Base-by-base conservation (phyloP, 2,888 invertebrate species). In the Acheta domesticus region DNA sequence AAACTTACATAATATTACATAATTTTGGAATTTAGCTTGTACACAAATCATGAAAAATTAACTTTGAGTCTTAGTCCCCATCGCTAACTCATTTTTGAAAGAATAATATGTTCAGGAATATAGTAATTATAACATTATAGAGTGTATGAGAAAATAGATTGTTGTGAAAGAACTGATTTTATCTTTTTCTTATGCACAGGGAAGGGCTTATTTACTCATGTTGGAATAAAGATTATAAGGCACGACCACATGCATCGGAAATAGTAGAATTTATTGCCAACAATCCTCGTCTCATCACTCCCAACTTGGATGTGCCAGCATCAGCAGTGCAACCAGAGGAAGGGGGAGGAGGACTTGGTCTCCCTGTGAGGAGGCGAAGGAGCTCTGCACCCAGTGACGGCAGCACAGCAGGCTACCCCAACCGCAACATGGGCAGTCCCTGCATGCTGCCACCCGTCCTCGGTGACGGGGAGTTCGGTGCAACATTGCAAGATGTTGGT, bases 261-360 rank as follows among this genome's bases (percentile, higher is more conserved):
- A 92, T 97, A 80, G 93, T 94, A 1, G 95, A 95, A 81, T 92
- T 93, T 85, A 89, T 97, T 81, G 93, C 93, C 3, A 93, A 91
- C 84, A 92, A 93, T 86, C 93, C 94, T 20, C 90, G 93, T 11
- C 90, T 96, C 79, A 88, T 97, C 78, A 87, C 91, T 36, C 95
- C 96, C 0, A 93, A 94, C 84, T 88, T 95, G 73, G 96, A 96
- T 85, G 91, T 91, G 82, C 95, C 93, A 77, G 88, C 91, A 80
- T 91, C 92, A 76, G 92, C 93, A 81, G 92, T 95, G 78, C 92
- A 93, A 85, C 89, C 94, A 83, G 92, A 92, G 82, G 91, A 79
- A 48, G 90, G 90, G 0, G 91, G 89, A 81, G 49, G 16, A 77
- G 74, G 21, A 75, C 48, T 23, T 16, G 50, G 50, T 21, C 49